Evolutionary conservation across 1,140 invertebrate species (phyloP), one percentile per base, ranked within the genome.

Genomic region (Agrilus planipennis): DNA sequence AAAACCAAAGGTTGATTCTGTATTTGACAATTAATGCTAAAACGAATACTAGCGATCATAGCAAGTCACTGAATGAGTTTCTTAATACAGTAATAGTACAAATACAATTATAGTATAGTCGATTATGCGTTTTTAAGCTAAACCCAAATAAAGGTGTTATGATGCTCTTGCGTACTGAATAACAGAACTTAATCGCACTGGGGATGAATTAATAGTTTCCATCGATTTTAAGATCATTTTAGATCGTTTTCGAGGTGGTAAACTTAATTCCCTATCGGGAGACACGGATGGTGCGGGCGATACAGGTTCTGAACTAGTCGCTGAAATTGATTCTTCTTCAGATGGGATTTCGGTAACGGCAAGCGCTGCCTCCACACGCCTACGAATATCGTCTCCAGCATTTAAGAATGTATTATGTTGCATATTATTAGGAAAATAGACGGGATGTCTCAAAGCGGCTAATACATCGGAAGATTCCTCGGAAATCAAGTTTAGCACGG

Each of bases 101-200:
- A n/a, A n/a, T n/a, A n/a, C n/a, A n/a, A n/a, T n/a, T n/a, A 34
- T 30, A 42, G 30, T 44, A 43, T 18, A 25, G 14, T 16, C 16
- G 19, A 34, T 25, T 11, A 40, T 41, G 35, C 34, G 15, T 15
- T 6, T 7, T 15, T 25, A 23, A 15, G 21, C n/a, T n/a, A 18
- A 27, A 14, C 11, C 9, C 5, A 6, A 19, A 32, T 14, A 19
- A 9, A 23, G 4, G 4, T 11, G 17, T 64, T 75, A 76, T 49
- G 75, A 76, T 10, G 81, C 76, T 45, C 76, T 74, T 6, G 83
- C 84, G 55, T 83, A 88, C 39, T 85, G 81, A 48, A 87, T 87
- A 27, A 87, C 84, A 0, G 82, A 84, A 47, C 73, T 84, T 51
- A 84, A 77, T 31, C 83, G 64, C 46, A 57, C 68, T 48, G 39